phyloP scores from a whole-genome alignment of 2,113 vertebrate genomes.

The Neotoma lepida region DNA sequence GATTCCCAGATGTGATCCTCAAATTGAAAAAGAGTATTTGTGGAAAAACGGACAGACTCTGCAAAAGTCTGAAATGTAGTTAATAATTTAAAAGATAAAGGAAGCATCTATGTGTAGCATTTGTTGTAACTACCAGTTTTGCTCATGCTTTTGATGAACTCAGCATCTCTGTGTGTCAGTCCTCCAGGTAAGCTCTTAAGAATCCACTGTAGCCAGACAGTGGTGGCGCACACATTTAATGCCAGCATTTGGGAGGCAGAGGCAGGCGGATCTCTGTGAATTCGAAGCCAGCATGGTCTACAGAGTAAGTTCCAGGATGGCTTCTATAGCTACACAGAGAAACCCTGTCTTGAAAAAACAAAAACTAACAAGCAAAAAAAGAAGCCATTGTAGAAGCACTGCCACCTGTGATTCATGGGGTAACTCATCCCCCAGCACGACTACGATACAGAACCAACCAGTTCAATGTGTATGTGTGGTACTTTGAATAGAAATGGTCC shows the following conservation, averaged over 20 bases:
- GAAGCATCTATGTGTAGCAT: neutral
- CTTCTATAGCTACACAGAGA: too few relatives aligned
- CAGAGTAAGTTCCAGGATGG: too few relatives aligned
- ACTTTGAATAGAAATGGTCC: neutral
- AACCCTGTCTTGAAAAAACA: too few relatives aligned
- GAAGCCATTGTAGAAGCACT: neutral
- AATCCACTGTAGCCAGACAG: rapidly evolving
- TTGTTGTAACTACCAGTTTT: neutral
- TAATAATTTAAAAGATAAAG: neutral
- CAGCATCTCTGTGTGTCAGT: neutral
- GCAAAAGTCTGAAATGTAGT: neutral
- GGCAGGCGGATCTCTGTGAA: too few relatives aligned
- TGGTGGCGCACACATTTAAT: too few relatives aligned
- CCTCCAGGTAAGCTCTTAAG: rapidly evolving
- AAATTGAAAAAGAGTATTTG: neutral
- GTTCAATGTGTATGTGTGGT: neutral
- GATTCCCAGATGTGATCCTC: neutral
- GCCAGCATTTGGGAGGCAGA: too few relatives aligned
- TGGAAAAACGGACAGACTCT: neutral
- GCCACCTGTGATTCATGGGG: neutral
- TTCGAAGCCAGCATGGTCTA: too few relatives aligned
- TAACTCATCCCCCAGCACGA: neutral
- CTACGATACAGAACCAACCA: neutral
- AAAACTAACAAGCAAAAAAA: too few relatives aligned
- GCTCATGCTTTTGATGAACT: neutral